Evolutionary conservation across 2,888 invertebrate genomes (phyloP), one percentile per base, ranked within the genome.

Genomic region (Torymus texanus): DNA sequence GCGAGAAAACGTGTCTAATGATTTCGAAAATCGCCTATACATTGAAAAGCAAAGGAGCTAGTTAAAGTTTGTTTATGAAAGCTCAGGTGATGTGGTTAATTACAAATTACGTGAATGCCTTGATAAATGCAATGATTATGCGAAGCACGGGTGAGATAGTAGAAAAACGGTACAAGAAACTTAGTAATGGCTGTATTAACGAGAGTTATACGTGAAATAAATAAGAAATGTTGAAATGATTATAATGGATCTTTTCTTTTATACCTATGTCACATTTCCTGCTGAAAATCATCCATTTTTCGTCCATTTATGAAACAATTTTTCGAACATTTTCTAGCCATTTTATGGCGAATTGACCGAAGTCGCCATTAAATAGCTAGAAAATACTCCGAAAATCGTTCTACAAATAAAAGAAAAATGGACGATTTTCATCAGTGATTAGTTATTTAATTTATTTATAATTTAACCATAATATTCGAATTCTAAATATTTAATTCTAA

Each of bases 161-260:
- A 51, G 67, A 58, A 50, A 11, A 21, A 50, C 61, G 62, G 67
- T 68, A 62, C 53, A 68, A 75, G 61, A 68, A 75, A 53, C 53
- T 75, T 72, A 75, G 58, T 29, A 56, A 62, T 61, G 70, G 68
- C 62, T 62, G 63, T 63, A 76, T 62, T 53, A 56, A 56, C 14
- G 41, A 76, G 63, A 65, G 53, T 62, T 77, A 63, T 77, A 71
- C 70, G 61, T 50, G 21, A 70, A 77, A 77, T 77, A 77, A 77
- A 77, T 77, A 71, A 55, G 55, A 63, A n/a, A 58, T 77, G 71
- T 75, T 77, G 58, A 77, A 77, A 70, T 50, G 58, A 75, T 70
- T 72, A 50, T 50, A 65, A 29, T 41, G 41, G 41, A 41, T 41
- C 41, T 41, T 41, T 41, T 29, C 29, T 8, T 41, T 41, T 41